Evolutionary conservation across 2,113 vertebrate species (phyloP).

Genomic region (Xyliphius kryptos): DNA sequence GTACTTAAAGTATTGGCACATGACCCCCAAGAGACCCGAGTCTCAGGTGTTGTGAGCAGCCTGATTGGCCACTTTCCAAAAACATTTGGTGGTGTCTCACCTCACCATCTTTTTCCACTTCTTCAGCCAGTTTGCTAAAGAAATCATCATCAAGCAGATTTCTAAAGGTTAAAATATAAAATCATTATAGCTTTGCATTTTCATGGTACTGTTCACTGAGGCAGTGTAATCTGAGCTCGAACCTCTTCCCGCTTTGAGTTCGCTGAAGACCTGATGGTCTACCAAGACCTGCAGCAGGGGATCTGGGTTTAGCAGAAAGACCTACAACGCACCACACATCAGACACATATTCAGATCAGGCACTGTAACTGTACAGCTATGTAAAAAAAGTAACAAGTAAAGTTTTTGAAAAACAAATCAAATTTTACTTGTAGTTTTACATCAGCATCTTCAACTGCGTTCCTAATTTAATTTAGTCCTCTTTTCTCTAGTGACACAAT

Average conservation of each 20-base stretch:
- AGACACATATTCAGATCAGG: slow-evolving; percentile 4
- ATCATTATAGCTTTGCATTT: neutral
- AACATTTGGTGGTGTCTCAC: slow-evolving; percentile 21
- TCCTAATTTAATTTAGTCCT: too few species aligned
- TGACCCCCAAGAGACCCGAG: too few species aligned
- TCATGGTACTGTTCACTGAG: neutral
- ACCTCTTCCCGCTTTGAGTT: slow-evolving; percentile 49
- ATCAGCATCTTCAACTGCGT: too few species aligned
- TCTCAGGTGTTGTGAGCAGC: too few species aligned
- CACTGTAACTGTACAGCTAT: neutral
- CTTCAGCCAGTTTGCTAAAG: slow-evolving; percentile 59
- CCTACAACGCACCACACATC: slow-evolving; percentile 29
- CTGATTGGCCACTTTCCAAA: neutral
- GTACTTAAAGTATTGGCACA: too few species aligned
- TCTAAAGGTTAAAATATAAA: slow-evolving; percentile 45
- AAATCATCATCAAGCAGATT: slow-evolving; percentile 61
- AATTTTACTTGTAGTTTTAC: too few species aligned
- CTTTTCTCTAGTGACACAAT: too few species aligned
- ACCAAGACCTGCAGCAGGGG: neutral
- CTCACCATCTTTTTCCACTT: slow-evolving; percentile 57
- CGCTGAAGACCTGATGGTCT: slow-evolving; percentile 9
- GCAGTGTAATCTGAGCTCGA: slow-evolving; percentile 29
- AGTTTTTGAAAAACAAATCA: too few species aligned
- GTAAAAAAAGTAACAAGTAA: neutral
- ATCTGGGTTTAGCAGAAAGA: slow-evolving; percentile 43